These are phyloP conservation scores for zebrafish (Danio rerio) DNA, from an alignment of 2,113 vertebrate species.

Conservation along the genomic window DNA sequence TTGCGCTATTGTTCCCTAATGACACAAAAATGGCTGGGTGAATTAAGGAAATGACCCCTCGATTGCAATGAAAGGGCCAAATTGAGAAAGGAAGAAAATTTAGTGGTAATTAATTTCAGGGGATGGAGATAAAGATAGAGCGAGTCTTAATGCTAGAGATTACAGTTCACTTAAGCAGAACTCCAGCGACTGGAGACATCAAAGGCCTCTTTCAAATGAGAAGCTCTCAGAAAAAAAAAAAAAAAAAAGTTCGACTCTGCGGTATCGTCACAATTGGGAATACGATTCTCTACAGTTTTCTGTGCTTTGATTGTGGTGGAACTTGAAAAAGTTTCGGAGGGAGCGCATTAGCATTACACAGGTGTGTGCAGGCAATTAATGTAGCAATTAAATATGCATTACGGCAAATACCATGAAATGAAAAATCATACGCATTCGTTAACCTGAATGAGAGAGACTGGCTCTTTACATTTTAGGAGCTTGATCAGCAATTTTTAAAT, in stretches of 20 bases:
- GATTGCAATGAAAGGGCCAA: conserved; percentile 47
- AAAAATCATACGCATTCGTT: conserved; percentile 4
- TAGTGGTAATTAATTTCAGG: conserved; percentile 56
- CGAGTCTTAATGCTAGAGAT: conserved; percentile 56
- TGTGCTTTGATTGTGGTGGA: conserved; percentile 47
- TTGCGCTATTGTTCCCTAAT: conserved; percentile 37
- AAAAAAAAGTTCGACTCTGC: conserved; percentile 38
- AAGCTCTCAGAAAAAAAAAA: conserved; percentile 21
- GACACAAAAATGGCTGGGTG: conserved; percentile 53
- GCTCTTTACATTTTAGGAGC: not conserved
- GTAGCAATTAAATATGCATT: conserved; percentile 28
- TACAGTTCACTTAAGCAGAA: conserved; percentile 59
- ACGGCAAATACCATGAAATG: not conserved
- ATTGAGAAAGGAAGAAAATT: conserved; percentile 50
- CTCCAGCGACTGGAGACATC: conserved; percentile 51
- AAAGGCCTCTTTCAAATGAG: conserved; percentile 47
- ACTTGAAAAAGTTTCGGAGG: conserved; percentile 30
- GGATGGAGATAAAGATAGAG: conserved; percentile 53
- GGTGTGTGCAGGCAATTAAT: conserved; percentile 3
- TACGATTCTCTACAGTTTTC: conserved; percentile 32
- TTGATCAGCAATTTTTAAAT: not conserved
- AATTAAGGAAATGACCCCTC: conserved; percentile 60
- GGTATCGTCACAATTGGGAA: conserved; percentile 24
- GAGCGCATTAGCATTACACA: conserved; percentile 13
- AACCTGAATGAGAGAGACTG: not conserved